Evolutionary conservation across 2,797 vertebrate genomes (phyloP), one percentile per base, ranked within the genome.

Genomic region (Lemur catta): DNA sequence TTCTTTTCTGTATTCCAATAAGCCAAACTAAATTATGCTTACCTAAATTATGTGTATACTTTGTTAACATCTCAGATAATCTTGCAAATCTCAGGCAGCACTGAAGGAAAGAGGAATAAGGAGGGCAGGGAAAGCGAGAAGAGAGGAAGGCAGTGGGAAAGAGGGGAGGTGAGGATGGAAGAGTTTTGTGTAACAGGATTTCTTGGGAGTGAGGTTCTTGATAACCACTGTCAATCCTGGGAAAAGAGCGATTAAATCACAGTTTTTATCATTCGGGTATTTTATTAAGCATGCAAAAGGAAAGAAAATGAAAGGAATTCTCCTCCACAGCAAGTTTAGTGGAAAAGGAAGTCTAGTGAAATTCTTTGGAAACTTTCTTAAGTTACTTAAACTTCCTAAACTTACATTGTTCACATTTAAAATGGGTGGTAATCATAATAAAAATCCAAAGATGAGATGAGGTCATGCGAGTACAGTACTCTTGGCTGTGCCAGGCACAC

Each of bases 21-120:
- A 90, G 33, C 38, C 59, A 75, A 55, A 55, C 11, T 89, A 55
- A 95, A 79, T 67, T 52, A 28, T 78, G 8, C 84, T 76, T 75
- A 26, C 71, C 12, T 61, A 52, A 78, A 46, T 65, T 46, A 89
- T 65, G 9, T n/a, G 22, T 18, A 33, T 30, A 41, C 20, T 84
- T 91, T 57, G 28, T 89, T 74, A 80, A 28, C 7, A 93, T 6
- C 43, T 35, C 17, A 75, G 46, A 69, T 81, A 63, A 48, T 67
- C 30, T 78, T 89, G 9, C 10, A 50, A 33, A 75, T 85, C 28
- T n/a, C 65, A 15, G 9, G 17, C 26, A n/a, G 28, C 69, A 55
- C 26, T 89, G 50, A 89, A 67, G 38, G 35, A 38, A 82, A 76
- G 63, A 24, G 20, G 26, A 4, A 8, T 8, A 4, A 22, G 38